These are phyloP conservation scores for Hirtodrosophila cameraria DNA, from an alignment of 2,888 invertebrate species.

Conservation along the genomic window DNA sequence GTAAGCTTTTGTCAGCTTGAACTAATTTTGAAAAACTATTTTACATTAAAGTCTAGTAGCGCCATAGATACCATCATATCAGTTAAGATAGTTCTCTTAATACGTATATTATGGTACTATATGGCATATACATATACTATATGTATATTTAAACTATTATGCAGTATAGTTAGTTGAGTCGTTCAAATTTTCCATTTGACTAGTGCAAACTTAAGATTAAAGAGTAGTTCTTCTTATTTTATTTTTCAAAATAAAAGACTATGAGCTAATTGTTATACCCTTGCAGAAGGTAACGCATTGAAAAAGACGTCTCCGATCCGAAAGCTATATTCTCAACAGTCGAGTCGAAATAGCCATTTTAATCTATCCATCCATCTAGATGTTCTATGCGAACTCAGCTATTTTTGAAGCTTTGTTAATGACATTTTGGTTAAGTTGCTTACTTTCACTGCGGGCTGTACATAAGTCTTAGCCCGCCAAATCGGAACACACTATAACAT, in stretches of 20 bases:
- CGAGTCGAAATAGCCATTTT: no score
- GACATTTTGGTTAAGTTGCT: no score
- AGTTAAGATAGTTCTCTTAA: slow-evolving; percentile 10
- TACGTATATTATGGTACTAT: slow-evolving; percentile 1
- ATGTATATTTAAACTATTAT: slow-evolving; percentile 11
- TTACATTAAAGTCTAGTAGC: slow-evolving; percentile 48
- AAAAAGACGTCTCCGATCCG: no score
- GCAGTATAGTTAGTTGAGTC: slow-evolving; percentile 49
- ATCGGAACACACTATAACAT: no score
- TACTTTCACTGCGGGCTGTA: no score
- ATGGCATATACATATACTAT: slow-evolving; percentile 18
- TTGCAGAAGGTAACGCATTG: no score
- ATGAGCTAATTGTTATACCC: slow-evolving; percentile 13
- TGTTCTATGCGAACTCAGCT: no score
- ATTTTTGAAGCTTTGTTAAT: no score
- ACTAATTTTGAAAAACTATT: slow-evolving; percentile 42
- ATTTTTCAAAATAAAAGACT: slow-evolving; percentile 34
- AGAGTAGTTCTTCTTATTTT: slow-evolving; percentile 12
- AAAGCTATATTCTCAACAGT: no score
- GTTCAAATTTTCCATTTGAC: slow-evolving; percentile 42
- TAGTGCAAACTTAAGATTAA: slow-evolving; percentile 38
- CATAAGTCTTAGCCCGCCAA: no score
- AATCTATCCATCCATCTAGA: no score
- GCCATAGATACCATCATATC: slow-evolving; percentile 36
- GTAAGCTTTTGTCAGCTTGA: slow-evolving; percentile 28